Evolutionary conservation across 2,797 vertebrate genomes (phyloP).

Genomic region (Rhinichthys osculus): DNA sequence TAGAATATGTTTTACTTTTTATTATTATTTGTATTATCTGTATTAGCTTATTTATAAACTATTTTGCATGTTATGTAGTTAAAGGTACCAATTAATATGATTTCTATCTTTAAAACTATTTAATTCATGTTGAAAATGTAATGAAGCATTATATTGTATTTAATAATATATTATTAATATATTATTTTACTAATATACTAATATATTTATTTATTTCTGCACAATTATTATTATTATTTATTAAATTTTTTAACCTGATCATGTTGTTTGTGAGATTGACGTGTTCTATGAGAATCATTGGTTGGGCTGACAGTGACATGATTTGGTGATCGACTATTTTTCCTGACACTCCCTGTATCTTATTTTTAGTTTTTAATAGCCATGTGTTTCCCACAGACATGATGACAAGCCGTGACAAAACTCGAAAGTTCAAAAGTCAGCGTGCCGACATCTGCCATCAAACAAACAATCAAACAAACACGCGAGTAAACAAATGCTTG

Average conservation of each 20-base stretch:
- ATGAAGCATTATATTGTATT: too few species aligned
- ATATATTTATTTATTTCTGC: too few species aligned
- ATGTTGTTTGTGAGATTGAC: not conserved
- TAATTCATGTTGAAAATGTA: too few species aligned
- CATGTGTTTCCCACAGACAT: not conserved
- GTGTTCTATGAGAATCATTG: not conserved
- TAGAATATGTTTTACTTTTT: too few species aligned
- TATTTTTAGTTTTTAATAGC: constrained; percentile 12
- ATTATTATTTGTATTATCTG: too few species aligned
- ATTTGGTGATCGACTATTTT: not conserved
- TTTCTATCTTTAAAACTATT: too few species aligned
- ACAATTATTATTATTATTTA: not conserved
- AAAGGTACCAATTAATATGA: too few species aligned
- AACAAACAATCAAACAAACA: constrained; percentile 42
- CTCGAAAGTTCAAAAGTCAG: not conserved
- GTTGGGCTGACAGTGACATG: not conserved
- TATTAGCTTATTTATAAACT: too few species aligned
- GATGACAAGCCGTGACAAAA: constrained; percentile 19
- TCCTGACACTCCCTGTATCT: not conserved
- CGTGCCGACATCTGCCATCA: constrained; percentile 12
- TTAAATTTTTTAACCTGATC: not conserved
- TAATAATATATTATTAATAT: too few species aligned
- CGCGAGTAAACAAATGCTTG: not conserved
- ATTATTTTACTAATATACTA: too few species aligned
- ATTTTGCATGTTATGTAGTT: too few species aligned